Base-by-base conservation (phyloP, 2,888 invertebrate genomes). In the Caenorhabditis panamensis region DNA sequence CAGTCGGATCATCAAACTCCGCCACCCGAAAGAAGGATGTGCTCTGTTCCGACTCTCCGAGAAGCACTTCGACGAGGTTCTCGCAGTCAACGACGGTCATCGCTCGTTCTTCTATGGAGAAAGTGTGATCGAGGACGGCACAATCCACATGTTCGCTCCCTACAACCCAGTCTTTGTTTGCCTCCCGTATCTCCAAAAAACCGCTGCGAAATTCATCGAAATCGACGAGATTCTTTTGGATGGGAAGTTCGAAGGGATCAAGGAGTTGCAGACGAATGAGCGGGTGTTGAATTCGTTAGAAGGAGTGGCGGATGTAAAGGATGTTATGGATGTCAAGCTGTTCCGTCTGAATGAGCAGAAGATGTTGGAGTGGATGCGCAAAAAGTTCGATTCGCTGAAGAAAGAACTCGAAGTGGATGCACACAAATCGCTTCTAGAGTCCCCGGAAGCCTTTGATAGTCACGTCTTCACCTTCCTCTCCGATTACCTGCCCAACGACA, bases 61-160 rank as follows among this genome's bases (percentile, higher is more conserved):
- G 3, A 66, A 64, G 1, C 22, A 9, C 26, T 87, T 84, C 53
- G 82, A 82, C 53, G 87, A 87, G 84, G 54, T 88, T 20, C 26
- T 88, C 47, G 68, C 68, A 11, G 36, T 86, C 24, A 84, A 82
- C 24, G 84, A 86, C 22, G 84, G 83, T 26, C 68, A 80, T 20
- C 85, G 88, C 6, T 86, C 85, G 26, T 84, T 83, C 56, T 87
- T 88, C 72, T 83, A 77, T 66, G 88, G 88, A 4, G 85, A 88
- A n/a, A 67, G 79, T 18, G 79, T 88, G 24, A 75, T 88, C 16
- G 71, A 76, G 20, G 84, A 88, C 62, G 88, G 88, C 16, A 51
- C 76, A 5, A 36, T 86, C 13, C 58, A 82, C 26, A 20, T 87
- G 0, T 76, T 83, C 49, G 61, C 84, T 1, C 86, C 88, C 24